These are phyloP conservation scores for Bostrychus sinensis DNA, from an alignment of 2,113 vertebrate species.

Conservation along the genomic window DNA sequence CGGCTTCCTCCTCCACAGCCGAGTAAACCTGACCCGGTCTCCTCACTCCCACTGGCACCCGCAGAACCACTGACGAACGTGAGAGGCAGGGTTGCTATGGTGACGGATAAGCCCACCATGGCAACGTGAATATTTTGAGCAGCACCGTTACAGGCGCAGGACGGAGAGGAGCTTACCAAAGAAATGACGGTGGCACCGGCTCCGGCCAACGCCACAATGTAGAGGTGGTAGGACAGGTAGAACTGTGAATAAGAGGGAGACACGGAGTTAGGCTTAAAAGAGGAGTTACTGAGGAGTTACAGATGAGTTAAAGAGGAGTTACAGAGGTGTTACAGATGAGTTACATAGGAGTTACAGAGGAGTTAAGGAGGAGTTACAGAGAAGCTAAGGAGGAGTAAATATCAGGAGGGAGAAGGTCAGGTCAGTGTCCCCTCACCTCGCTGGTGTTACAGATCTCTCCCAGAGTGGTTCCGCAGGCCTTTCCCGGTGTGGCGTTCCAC, in stretches of 20 bases:
- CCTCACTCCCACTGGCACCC: slow-evolving; percentile 26
- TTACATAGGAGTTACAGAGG: no score
- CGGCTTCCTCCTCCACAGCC: slow-evolving; percentile 28
- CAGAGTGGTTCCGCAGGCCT: slow-evolving; percentile 90
- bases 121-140: slow-evolving; percentile 63
- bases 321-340: no score
- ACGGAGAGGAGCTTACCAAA: slow-evolving; percentile 83
- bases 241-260: slow-evolving; percentile 78
- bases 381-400: no score
- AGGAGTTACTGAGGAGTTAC: no score
- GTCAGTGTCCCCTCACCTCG: slow-evolving; percentile 83
- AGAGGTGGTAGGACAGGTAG: slow-evolving; percentile 98
- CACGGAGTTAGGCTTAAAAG: not conserved
- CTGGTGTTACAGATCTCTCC: slow-evolving; percentile 93
- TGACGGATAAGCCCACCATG: slow-evolving; percentile 62
- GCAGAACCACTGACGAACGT: slow-evolving; percentile 16
- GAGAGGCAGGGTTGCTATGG: slow-evolving; percentile 65
- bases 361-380: no score
- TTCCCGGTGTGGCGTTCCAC: slow-evolving; percentile 92
- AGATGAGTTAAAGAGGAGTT: no score
- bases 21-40: slow-evolving; percentile 47
- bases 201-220: slow-evolving; percentile 96
- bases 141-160: slow-evolving; percentile 28
- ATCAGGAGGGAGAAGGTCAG: not conserved
- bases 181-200: slow-evolving; percentile 96